phyloP scores from a whole-genome alignment of 1,140 invertebrate species.

The Hypothenemus hampei region DNA sequence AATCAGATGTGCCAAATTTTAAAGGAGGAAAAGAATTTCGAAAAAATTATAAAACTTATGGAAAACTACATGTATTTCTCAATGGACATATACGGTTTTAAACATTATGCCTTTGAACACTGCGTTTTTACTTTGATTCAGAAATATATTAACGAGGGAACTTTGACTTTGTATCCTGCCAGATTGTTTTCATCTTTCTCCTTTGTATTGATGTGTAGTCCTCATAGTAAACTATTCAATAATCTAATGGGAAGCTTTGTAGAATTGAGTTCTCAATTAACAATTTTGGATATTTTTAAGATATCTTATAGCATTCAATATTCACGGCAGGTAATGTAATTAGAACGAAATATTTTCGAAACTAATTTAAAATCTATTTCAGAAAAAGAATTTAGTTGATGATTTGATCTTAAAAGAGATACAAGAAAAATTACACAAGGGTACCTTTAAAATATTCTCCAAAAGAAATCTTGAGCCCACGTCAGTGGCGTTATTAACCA shows the following conservation, averaged over 20 bases:
- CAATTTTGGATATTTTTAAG: constrained; percentile 42
- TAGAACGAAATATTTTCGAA: not conserved
- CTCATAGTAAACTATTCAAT: constrained; percentile 40
- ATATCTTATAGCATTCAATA: constrained; percentile 29
- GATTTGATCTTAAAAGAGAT: not conserved
- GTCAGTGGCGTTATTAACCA: constrained; percentile 13
- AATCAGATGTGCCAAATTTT: constrained; percentile 37
- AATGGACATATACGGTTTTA: constrained; percentile 48
- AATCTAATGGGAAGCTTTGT: constrained; percentile 40
- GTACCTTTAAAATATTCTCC: constrained; percentile 8
- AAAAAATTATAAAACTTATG: constrained; percentile 41
- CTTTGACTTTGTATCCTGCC: constrained; percentile 40
- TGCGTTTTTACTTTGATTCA: constrained; percentile 43
- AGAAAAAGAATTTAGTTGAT: not conserved
- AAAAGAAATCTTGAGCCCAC: not conserved
- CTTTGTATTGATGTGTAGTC: constrained; percentile 50
- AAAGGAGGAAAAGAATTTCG: constrained; percentile 30
- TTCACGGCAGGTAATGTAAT: constrained; percentile 24
- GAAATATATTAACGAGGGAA: constrained; percentile 41
- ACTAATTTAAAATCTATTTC: not conserved
- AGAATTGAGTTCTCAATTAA: constrained; percentile 41
- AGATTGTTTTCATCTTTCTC: constrained; percentile 44
- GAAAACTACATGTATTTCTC: constrained; percentile 53
- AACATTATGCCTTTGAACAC: constrained; percentile 47
- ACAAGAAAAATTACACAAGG: constrained; percentile 2